A percentile compares a stretch with the other conserved stretches of the same genome.
Conservation (phyloP, 35 echinoderm and acorn worm species). For the Apostichopus californicus region DNA sequence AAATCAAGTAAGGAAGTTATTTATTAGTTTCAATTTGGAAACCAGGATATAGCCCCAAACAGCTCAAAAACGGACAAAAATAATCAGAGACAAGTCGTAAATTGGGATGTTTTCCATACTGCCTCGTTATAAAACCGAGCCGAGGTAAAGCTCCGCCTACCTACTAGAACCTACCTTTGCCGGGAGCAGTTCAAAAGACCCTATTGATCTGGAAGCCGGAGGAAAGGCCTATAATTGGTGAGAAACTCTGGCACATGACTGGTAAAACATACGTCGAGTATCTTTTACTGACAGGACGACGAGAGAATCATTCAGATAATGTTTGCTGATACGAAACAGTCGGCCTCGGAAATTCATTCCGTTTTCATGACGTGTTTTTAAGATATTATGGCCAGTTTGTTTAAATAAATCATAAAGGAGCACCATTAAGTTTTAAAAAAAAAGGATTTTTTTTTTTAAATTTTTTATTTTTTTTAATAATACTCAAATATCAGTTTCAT, state of each 20-base stretch:
- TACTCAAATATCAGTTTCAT: too few species aligned
- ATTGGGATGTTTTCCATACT: slow-evolving; percentile 50
- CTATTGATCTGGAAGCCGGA: neutral
- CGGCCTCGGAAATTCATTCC: too few species aligned
- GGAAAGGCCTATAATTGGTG: slow-evolving; percentile 6
- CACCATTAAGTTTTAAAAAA: too few species aligned
- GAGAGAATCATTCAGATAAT: too few species aligned
- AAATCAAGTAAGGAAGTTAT: slow-evolving; percentile 55
- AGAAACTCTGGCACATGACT: slow-evolving; percentile 7
- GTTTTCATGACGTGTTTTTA: too few species aligned
- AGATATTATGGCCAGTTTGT: too few species aligned
- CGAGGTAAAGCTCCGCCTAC: neutral
- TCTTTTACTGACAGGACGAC: too few species aligned
- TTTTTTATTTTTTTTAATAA: too few species aligned
- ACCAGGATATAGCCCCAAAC: slow-evolving; percentile 58
- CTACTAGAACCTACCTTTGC: neutral
- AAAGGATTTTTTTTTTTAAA: too few species aligned
- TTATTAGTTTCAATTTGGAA: slow-evolving; percentile 62
- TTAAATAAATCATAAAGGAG: too few species aligned
- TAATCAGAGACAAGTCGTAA: slow-evolving; percentile 57
- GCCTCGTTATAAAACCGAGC: neutral
- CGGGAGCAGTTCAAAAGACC: neutral
- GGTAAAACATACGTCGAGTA: neutral
- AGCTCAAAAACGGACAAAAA: slow-evolving; percentile 55
- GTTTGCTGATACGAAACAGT: too few species aligned